Conservation (phyloP, 1,140 invertebrate genomes). For the Pseudoatta argentina region DNA sequence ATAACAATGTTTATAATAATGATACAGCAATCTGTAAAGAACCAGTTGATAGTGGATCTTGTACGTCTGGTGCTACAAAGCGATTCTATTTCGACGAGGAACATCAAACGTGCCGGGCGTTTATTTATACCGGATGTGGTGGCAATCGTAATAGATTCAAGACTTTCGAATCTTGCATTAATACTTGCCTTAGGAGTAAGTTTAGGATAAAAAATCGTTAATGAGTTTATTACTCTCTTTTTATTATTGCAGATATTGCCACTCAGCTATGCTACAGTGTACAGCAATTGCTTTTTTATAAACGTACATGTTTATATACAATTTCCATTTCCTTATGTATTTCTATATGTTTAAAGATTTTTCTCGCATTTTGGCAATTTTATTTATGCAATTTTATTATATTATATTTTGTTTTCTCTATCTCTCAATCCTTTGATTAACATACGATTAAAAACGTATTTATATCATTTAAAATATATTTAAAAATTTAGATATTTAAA, state of each 20-base stretch:
- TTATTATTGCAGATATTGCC: conserved; percentile 17
- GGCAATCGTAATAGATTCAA: conserved; percentile 94
- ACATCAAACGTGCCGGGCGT: conserved; percentile 90
- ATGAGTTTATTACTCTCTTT: background rate
- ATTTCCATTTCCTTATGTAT: background rate
- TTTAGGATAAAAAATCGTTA: conserved; percentile 61
- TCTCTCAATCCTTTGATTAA: background rate
- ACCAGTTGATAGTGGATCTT: conserved; percentile 90
- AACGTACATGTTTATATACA: background rate
- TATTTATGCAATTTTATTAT: background rate
- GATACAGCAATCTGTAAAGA: conserved; percentile 88
- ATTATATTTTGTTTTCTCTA: background rate
- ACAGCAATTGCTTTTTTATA: background rate
- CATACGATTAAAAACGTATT: too few species aligned
- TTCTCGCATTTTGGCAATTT: background rate
- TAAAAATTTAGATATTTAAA: background rate
- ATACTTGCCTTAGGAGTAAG: conserved; percentile 87
- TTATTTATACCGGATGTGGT: conserved; percentile 93
- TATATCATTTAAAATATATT: background rate
- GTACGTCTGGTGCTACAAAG: conserved; percentile 88
- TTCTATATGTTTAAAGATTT: conserved; percentile 8
- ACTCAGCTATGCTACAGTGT: conserved; percentile 46
- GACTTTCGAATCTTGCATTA: conserved; percentile 90
- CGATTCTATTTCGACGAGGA: conserved; percentile 94
- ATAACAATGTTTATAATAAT: conserved; percentile 52